These are phyloP conservation scores for Staurois parvus DNA, from an alignment of 2,797 vertebrate genomes.

Conservation along the genomic window DNA sequence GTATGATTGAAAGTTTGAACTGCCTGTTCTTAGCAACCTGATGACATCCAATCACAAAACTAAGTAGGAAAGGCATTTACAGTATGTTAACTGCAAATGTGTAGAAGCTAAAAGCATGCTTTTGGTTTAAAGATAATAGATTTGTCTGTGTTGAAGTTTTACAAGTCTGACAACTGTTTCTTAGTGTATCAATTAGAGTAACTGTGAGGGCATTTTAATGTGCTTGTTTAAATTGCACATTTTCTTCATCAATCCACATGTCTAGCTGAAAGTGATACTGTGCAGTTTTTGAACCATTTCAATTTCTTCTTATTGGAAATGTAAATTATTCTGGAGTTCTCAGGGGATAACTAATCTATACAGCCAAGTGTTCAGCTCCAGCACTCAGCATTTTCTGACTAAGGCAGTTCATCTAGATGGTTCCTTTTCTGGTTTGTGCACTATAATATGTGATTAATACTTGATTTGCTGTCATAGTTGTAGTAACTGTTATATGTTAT, in stretches of 20 bases:
- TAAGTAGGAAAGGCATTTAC: neutral
- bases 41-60: neutral
- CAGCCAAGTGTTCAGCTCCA: constrained; percentile 36
- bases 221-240: constrained; percentile 54
- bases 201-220: constrained; percentile 10
- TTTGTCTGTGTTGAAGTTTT: neutral
- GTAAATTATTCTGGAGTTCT: constrained; percentile 52
- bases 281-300: constrained; percentile 53
- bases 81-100: neutral
- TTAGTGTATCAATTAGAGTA: constrained; percentile 16
- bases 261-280: constrained; percentile 40
- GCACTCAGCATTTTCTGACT: constrained; percentile 48
- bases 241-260: constrained; percentile 56
- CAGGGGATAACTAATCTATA: constrained; percentile 59
- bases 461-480: neutral
- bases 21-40: neutral
- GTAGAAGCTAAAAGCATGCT: neutral
- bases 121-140: neutral
- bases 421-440: neutral
- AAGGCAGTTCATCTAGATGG: neutral
- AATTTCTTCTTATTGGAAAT: constrained; percentile 58
- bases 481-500: neutral
- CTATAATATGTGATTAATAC: neutral
- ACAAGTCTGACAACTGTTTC: constrained; percentile 11
- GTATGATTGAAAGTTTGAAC: no score